Percentiles rank a stretch among this genome's conserved stretches.
Conservation (phyloP, 2,888 invertebrate species). For the Cryptocheilus praepositus region DNA sequence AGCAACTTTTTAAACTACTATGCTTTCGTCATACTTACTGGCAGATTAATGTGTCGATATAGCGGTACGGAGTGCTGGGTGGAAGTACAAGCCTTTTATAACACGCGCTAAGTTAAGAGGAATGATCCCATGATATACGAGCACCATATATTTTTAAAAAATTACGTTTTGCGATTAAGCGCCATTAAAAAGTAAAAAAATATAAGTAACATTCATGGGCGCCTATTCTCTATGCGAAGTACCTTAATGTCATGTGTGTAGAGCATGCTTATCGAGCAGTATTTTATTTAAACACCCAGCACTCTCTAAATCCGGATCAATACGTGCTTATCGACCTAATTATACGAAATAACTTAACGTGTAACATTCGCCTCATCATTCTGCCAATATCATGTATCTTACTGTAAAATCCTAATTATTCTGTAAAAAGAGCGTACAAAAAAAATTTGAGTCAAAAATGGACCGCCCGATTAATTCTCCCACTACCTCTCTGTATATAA, state of each 20-base stretch:
- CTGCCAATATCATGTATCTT: conserved; percentile 20
- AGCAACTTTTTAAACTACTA: conserved; percentile 20
- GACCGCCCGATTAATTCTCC: neutral
- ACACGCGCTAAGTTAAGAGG: neutral
- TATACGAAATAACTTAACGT: conserved; percentile 29
- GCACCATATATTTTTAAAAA: too few relatives aligned
- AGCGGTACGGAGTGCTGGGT: neutral
- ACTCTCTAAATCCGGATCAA: neutral
- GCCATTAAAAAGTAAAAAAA: too few relatives aligned
- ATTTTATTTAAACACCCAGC: conserved; percentile 7
- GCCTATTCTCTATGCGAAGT: too few relatives aligned
- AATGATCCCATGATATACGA: too few relatives aligned
- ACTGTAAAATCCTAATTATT: conserved; percentile 41
- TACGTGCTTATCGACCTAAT: conserved; percentile 27
- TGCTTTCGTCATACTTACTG: neutral
- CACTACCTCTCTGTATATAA: conserved; percentile 6
- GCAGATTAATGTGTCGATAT: neutral
- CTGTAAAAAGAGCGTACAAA: conserved; percentile 45
- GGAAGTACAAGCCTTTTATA: neutral
- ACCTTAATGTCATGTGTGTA: neutral
- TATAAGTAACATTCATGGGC: too few relatives aligned
- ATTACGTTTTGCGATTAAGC: too few relatives aligned
- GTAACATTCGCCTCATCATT: conserved; percentile 11
- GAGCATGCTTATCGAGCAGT: neutral
- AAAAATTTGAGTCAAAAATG: conserved; percentile 24